These are phyloP conservation scores for Platorchestia sp. DNA, from an alignment of 1,140 invertebrate species.

Conservation along the genomic window DNA sequence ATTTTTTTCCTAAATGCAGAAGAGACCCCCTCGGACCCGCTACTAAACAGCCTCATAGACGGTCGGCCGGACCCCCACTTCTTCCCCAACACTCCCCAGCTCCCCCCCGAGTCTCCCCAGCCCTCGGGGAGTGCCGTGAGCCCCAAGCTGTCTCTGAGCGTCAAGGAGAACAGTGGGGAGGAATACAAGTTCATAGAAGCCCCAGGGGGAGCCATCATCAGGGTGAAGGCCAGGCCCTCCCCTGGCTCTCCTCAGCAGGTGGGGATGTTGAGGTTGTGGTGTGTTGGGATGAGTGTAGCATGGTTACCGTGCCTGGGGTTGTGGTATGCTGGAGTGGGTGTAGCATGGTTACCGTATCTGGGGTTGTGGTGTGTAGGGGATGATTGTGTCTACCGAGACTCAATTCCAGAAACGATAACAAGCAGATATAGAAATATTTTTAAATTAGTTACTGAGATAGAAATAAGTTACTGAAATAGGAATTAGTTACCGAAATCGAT, in stretches of 20 bases:
- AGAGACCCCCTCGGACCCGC: too few relatives aligned
- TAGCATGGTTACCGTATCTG: neutral
- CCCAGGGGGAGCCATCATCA: conserved; percentile 61
- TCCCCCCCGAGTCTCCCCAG: neutral
- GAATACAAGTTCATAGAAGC: conserved; percentile 56
- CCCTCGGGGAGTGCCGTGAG: neutral
- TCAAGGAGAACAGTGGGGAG: conserved; percentile 60
- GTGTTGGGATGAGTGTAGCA: neutral
- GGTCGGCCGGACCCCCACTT: neutral
- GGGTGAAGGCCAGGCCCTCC: conserved; percentile 55
- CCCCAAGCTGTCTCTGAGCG: conserved; percentile 54
- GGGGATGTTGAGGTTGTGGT: neutral
- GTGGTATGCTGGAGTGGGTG: neutral
- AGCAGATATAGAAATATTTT: too few relatives aligned
- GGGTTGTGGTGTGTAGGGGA: neutral
- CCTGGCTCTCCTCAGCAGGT: neutral
- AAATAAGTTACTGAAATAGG: too few relatives aligned
- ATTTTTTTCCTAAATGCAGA: too few relatives aligned
- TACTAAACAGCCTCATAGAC: too few relatives aligned
- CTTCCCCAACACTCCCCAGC: neutral
- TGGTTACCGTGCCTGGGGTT: too few relatives aligned
- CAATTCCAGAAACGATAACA: too few relatives aligned
- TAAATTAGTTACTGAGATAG: too few relatives aligned
- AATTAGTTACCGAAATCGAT: too few relatives aligned
- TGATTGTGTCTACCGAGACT: too few relatives aligned